Evolutionary conservation across 1,140 invertebrate species (phyloP).

Genomic region (Drosophila bocqueti): DNA sequence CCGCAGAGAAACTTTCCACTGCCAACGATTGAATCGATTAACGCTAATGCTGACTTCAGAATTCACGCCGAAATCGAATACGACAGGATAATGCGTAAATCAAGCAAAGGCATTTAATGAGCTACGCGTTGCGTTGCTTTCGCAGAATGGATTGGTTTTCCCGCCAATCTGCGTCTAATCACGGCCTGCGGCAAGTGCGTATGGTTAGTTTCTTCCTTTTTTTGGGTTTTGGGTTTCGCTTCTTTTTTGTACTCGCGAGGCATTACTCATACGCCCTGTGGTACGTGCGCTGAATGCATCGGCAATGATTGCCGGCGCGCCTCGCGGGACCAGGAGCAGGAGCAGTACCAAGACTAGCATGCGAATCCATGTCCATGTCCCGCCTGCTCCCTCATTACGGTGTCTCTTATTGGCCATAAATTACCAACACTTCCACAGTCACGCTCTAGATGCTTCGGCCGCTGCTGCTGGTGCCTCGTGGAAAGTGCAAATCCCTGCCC

Average conservation of each 20-base stretch:
- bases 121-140: constrained; percentile 24
- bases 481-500: constrained; percentile 19
- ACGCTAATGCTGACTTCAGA: constrained; percentile 1
- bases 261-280: constrained; percentile 56
- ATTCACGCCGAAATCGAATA: constrained; percentile 4
- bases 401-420: constrained; percentile 58
- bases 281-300: constrained; percentile 54
- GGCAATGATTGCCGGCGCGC: constrained; percentile 11
- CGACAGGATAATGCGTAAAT: constrained; percentile 17
- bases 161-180: constrained; percentile 31
- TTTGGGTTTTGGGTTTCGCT: neutral
- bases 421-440: constrained; percentile 48
- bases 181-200: constrained; percentile 25
- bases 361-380: neutral
- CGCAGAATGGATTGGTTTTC: neutral
- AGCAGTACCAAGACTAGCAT: constrained; percentile 1
- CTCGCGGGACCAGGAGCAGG: constrained; percentile 2
- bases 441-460: constrained; percentile 7
- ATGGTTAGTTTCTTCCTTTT: constrained; percentile 18
- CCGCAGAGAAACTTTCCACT: neutral
- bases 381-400: constrained; percentile 45
- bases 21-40: neutral
- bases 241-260: constrained; percentile 5
- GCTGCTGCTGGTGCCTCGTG: neutral
- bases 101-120: constrained; percentile 37